Conservation (phyloP, 2,113 vertebrate species). For the Megalops atlanticus region DNA sequence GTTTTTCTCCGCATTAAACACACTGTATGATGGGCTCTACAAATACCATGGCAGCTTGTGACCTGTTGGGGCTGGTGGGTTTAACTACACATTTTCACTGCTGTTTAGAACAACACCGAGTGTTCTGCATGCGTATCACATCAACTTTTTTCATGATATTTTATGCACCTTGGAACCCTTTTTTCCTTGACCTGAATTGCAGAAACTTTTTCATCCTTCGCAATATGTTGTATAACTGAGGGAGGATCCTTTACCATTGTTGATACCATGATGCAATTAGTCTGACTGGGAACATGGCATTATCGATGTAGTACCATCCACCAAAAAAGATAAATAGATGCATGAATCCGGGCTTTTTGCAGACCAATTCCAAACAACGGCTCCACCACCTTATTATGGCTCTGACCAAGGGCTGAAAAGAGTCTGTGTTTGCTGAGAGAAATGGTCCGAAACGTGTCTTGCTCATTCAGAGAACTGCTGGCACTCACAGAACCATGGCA, state of each 20-base stretch:
- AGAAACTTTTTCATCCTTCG: neutral
- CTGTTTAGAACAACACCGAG: no score
- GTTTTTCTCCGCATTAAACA: neutral
- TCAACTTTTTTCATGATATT: no score
- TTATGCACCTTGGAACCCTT: neutral
- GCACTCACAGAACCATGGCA: constrained; percentile 30
- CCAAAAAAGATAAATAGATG: constrained; percentile 45
- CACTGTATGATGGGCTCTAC: no score
- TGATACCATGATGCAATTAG: constrained; percentile 34
- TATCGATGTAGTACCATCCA: constrained; percentile 37
- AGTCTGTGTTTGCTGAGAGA: constrained; percentile 51
- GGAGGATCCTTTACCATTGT: neutral
- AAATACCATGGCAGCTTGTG: no score
- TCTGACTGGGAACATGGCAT: constrained; percentile 40
- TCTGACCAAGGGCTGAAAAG: constrained; percentile 49
- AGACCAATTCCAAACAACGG: constrained; percentile 58
- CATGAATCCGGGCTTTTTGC: constrained; percentile 38
- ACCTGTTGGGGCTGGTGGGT: no score
- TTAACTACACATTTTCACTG: no score
- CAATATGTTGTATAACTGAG: neutral
- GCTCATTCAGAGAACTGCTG: constrained; percentile 7
- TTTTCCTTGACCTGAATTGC: no score
- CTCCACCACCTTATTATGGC: constrained; percentile 63
- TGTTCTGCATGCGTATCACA: no score
- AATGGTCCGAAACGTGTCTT: constrained; percentile 53